Conservation (phyloP, 2,888 invertebrate species). For the Lacanobia oleracea region DNA sequence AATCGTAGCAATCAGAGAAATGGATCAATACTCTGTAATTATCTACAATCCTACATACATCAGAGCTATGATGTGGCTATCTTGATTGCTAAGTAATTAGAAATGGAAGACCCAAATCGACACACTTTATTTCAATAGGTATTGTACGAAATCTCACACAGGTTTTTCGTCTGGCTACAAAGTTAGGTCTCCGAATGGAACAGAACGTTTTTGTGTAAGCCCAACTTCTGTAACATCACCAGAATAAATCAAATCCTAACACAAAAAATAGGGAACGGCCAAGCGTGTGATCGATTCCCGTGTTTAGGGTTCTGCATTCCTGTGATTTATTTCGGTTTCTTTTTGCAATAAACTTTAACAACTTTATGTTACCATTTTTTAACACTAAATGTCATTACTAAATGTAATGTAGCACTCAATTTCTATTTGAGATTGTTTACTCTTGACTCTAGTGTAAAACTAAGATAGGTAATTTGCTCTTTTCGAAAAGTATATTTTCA, state of each 20-base stretch:
- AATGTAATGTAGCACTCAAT: too few relatives aligned
- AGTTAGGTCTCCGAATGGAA: slow-evolving; percentile 16
- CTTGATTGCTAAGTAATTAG: slow-evolving; percentile 10
- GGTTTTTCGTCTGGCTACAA: slow-evolving; percentile 28
- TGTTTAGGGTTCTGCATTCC: neutral
- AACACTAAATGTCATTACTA: neutral
- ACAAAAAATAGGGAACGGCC: slow-evolving; percentile 45
- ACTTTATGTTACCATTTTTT: neutral
- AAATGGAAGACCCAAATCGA: neutral
- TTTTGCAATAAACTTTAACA: neutral
- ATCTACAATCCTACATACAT: neutral
- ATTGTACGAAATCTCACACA: slow-evolving; percentile 13
- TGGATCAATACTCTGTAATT: slow-evolving; percentile 11
- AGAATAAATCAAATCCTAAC: slow-evolving; percentile 57
- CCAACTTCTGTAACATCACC: slow-evolving; percentile 51
- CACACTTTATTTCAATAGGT: slow-evolving; percentile 3
- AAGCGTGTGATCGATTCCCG: slow-evolving; percentile 20
- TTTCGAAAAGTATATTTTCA: too few relatives aligned
- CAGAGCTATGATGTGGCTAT: neutral
- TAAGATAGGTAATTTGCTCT: too few relatives aligned
- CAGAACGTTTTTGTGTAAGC: slow-evolving; percentile 37
- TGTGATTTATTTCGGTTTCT: neutral
- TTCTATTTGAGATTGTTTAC: too few relatives aligned
- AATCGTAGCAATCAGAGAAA: slow-evolving; percentile 1
- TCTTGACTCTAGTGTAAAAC: too few relatives aligned